Evolutionary conservation across 2,113 vertebrate species (phyloP).

Genomic region (Nyctibius bracteatus): DNA sequence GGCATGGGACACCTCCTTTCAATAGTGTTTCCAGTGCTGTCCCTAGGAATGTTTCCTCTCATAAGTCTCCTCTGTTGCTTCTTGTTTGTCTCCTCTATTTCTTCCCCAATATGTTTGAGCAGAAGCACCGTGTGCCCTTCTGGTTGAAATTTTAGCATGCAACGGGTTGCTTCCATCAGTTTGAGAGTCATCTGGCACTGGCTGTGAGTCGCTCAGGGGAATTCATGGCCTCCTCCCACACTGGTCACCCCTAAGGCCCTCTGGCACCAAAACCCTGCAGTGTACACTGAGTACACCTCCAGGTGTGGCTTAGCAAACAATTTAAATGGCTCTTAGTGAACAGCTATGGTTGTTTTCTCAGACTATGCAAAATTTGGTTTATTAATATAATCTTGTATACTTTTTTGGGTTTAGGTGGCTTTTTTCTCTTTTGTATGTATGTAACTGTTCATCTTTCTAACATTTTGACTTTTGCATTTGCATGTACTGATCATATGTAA

Average conservation of each 20-base stretch:
- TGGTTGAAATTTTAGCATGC: neutral
- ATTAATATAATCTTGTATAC: neutral
- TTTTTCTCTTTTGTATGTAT: neutral
- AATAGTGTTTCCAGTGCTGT: neutral
- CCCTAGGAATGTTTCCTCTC: neutral
- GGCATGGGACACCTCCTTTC: neutral
- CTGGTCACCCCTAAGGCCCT: neutral
- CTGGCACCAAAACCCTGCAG: accelerated
- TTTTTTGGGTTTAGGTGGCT: neutral
- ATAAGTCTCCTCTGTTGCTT: neutral
- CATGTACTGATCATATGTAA: neutral
- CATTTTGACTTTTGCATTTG: neutral
- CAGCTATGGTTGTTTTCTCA: neutral
- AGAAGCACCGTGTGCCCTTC: neutral
- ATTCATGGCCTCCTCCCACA: accelerated
- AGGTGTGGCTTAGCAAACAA: neutral
- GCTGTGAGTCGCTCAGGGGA: neutral
- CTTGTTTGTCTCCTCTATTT: neutral
- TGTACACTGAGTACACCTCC: accelerated
- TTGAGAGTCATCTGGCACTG: neutral
- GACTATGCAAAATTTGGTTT: neutral
- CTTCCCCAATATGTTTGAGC: neutral
- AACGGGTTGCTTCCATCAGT: neutral
- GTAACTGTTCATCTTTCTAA: neutral
- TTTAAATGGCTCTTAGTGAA: neutral